phyloP scores from a whole-genome alignment of 2,888 invertebrate genomes.

The Didymodactylos carnosus region DNA sequence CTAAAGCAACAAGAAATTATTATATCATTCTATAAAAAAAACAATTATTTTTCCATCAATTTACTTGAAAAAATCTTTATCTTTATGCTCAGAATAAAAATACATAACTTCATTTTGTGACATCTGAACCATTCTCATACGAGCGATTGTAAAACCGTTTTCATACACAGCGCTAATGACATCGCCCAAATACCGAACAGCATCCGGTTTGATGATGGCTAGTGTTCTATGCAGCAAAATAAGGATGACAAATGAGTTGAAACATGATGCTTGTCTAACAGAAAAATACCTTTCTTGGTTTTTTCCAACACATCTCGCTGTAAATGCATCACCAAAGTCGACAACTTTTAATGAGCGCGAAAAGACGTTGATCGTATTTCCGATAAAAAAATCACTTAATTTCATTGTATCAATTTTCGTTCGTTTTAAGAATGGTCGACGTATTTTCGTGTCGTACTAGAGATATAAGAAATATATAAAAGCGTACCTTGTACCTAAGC shows the following conservation, averaged over 20 bases:
- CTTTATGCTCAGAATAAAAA: conserved; percentile 56
- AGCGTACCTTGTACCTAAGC: too few relatives aligned
- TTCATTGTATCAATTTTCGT: conserved; percentile 27
- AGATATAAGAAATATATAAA: conserved; percentile 9
- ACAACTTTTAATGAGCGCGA: conserved; percentile 33
- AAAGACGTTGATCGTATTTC: conserved; percentile 34
- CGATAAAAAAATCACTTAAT: conserved; percentile 32
- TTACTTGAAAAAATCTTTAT: conserved; percentile 46
- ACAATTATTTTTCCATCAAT: too few relatives aligned
- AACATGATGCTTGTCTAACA: not conserved
- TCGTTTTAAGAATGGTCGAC: conserved; percentile 32
- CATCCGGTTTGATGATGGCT: conserved; percentile 64
- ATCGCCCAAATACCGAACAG: conserved; percentile 48
- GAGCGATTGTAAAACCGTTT: conserved; percentile 53
- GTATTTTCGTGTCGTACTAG: conserved; percentile 36
- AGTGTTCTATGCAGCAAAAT: conserved; percentile 39
- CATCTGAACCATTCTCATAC: conserved; percentile 48
- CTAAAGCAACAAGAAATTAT: not conserved
- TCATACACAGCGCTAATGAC: conserved; percentile 50
- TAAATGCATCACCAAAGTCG: conserved; percentile 36
- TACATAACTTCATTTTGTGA: conserved; percentile 68
- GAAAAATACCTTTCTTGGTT: conserved; percentile 34
- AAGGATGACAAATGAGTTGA: not conserved
- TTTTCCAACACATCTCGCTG: conserved; percentile 24
- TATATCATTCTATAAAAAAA: not conserved